Conservation (phyloP, 1,140 invertebrate genomes). For the Calephelis virginiensis region DNA sequence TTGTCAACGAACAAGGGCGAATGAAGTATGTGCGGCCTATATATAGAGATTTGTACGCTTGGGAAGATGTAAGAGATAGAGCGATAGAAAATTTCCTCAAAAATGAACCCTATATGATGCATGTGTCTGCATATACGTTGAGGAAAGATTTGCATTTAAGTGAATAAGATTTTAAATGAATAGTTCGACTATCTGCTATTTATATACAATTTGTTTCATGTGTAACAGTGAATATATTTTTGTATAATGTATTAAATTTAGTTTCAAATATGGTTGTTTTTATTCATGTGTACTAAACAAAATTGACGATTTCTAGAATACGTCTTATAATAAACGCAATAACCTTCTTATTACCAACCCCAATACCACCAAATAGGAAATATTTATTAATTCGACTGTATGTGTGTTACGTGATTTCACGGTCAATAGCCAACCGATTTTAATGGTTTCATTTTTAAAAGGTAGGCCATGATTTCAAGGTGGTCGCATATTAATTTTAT, state of each 20-base stretch:
- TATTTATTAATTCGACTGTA: no score
- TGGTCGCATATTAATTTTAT: no score
- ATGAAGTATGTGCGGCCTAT: slow-evolving; percentile 95
- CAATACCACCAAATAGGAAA: background rate
- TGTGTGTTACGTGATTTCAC: no score
- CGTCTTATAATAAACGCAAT: no score
- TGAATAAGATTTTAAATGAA: slow-evolving; percentile 30
- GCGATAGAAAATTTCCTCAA: slow-evolving; percentile 87
- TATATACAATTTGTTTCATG: background rate
- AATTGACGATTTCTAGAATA: no score
- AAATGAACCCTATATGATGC: slow-evolving; percentile 90
- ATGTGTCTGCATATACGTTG: slow-evolving; percentile 84
- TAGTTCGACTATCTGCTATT: background rate
- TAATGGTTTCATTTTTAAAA: no score
- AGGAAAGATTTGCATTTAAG: slow-evolving; percentile 87
- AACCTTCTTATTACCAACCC: no score
- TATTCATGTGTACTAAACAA: background rate
- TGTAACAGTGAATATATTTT: slow-evolving; percentile 18
- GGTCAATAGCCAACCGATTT: no score
- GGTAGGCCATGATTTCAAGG: no score
- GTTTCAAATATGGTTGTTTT: background rate
- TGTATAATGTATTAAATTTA: slow-evolving; percentile 7
- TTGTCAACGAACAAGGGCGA: slow-evolving; percentile 90
- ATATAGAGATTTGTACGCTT: slow-evolving; percentile 91
- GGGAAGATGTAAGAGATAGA: slow-evolving; percentile 83